A percentile compares a stretch with the other conserved stretches of the same genome.
Evolutionary conservation across 2,888 invertebrate species (phyloP).

Genomic region (Epistrophella euchroma): DNA sequence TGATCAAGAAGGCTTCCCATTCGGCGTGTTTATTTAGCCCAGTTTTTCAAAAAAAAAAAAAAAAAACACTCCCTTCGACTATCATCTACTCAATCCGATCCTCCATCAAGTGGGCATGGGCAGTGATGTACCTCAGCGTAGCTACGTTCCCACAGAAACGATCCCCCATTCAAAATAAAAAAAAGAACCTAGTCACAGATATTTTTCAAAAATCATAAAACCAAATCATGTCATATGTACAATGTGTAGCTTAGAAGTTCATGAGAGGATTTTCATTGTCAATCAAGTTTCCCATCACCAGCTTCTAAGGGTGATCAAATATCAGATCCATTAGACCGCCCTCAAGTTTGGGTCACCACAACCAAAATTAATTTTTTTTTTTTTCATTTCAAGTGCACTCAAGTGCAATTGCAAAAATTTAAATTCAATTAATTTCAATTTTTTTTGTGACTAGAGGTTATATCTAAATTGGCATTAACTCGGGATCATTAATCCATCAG

Average conservation of each 20-base stretch:
- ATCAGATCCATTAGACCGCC: slow-evolving; percentile 47
- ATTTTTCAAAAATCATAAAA: slow-evolving; percentile 25
- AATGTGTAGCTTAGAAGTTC: slow-evolving; percentile 8
- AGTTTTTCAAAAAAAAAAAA: slow-evolving; percentile 2
- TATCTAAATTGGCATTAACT: background rate
- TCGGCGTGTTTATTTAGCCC: slow-evolving; percentile 48
- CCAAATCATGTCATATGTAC: slow-evolving; percentile 39
- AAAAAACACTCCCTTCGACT: slow-evolving; percentile 41
- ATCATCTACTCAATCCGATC: slow-evolving; percentile 13
- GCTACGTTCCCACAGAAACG: slow-evolving; percentile 46
- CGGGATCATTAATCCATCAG: slow-evolving; percentile 54
- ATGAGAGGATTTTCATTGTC: slow-evolving; percentile 48
- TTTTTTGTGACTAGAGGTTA: background rate
- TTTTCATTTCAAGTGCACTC: slow-evolving; percentile 45
- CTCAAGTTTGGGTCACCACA: slow-evolving; percentile 40
- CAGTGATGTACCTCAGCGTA: slow-evolving; percentile 27
- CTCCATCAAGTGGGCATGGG: background rate
- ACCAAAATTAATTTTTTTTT: slow-evolving; percentile 2
- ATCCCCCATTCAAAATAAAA: background rate
- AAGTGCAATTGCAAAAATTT: slow-evolving; percentile 60
- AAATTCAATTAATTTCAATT: slow-evolving; percentile 69
- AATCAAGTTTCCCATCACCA: slow-evolving; percentile 35
- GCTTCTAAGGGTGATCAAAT: slow-evolving; percentile 27
- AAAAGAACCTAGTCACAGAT: background rate
- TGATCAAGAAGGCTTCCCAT: slow-evolving; percentile 20